phyloP scores from a whole-genome alignment of 1,140 invertebrate species.

The Lepidostoma basale region DNA sequence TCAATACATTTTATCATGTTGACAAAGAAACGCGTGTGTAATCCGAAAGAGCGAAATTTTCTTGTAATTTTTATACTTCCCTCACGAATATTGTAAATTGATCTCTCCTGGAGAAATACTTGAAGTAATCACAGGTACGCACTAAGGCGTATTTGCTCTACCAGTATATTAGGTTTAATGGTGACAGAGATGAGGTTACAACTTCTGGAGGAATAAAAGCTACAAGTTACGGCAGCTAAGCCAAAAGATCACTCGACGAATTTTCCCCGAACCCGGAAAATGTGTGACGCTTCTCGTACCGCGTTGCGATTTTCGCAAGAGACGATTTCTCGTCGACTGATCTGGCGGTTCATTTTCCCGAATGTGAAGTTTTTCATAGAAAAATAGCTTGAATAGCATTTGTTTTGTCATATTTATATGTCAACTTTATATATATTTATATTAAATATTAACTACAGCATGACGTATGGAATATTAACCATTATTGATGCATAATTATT shows the following conservation, averaged over 20 bases:
- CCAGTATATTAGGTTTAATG: background rate
- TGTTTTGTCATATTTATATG: constrained; percentile 46
- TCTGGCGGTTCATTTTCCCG: background rate
- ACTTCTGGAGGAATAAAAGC: background rate
- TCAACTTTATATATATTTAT: constrained; percentile 47
- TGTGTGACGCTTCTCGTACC: too few species aligned
- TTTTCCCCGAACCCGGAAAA: too few species aligned
- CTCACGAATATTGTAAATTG: background rate
- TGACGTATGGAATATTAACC: constrained; percentile 46
- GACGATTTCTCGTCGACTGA: background rate
- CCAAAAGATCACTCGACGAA: background rate
- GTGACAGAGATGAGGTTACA: background rate
- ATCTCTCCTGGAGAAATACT: background rate
- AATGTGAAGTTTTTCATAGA: constrained; percentile 15
- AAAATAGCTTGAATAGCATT: constrained; percentile 43
- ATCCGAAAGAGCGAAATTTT: background rate
- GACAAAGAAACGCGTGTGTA: constrained; percentile 21
- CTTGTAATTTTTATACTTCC: constrained; percentile 8
- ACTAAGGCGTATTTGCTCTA: too few species aligned
- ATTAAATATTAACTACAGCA: constrained; percentile 47
- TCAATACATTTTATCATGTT: constrained; percentile 11
- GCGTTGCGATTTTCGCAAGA: background rate
- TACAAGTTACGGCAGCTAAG: constrained; percentile 8
- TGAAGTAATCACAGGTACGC: background rate
- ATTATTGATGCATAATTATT: constrained; percentile 39